Conservation (phyloP, 2,888 invertebrate genomes). For the Noctua janthina region DNA sequence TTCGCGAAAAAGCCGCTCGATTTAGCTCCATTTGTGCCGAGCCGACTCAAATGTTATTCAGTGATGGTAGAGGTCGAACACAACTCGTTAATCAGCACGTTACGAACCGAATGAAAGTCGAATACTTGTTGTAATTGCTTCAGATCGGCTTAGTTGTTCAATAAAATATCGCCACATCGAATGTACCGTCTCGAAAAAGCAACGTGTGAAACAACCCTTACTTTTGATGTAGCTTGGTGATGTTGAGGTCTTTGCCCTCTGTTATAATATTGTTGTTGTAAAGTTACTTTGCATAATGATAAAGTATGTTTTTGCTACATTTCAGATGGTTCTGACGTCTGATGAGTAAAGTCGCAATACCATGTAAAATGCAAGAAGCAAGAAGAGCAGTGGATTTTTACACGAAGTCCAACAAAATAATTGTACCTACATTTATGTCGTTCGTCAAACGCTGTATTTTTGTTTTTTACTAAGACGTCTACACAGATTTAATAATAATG, state of each 20-base stretch:
- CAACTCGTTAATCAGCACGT: neutral
- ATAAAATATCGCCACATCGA: neutral
- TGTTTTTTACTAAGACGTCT: neutral
- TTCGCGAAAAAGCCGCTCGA: neutral
- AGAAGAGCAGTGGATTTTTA: neutral
- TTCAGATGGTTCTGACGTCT: neutral
- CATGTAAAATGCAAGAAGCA: conserved; percentile 1
- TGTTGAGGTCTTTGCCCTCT: neutral
- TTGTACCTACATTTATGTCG: neutral
- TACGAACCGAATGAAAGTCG: neutral
- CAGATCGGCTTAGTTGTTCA: neutral
- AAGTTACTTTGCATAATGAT: neutral
- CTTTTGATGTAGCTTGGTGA: neutral
- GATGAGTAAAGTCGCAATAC: neutral
- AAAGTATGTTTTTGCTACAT: conserved; percentile 7
- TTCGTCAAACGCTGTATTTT: neutral
- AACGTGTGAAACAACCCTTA: neutral
- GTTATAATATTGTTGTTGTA: neutral
- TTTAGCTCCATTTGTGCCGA: neutral
- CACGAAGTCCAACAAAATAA: neutral
- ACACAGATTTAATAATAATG: neutral
- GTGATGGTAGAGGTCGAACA: neutral
- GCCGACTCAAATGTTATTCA: neutral
- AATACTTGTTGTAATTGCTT: neutral
- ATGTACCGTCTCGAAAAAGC: neutral